Evolutionary conservation across 2,113 vertebrate species (phyloP).

Genomic region (Ciconia boyciana): DNA sequence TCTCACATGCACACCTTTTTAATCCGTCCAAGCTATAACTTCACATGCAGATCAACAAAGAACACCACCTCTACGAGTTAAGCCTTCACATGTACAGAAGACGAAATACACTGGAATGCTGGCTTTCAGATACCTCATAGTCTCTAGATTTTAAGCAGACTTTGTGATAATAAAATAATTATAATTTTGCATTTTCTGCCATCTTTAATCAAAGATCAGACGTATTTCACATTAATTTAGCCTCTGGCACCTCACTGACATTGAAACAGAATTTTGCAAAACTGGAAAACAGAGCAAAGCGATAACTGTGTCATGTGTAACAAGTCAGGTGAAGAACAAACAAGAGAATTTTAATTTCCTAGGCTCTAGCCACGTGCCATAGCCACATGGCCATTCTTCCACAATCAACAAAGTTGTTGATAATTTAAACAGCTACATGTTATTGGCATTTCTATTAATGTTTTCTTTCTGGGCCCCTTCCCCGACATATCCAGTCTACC

Average conservation of each 20-base stretch:
- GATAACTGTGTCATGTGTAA: rapidly evolving
- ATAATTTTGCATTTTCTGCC: background rate
- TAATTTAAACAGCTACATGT: background rate
- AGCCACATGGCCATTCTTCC: background rate
- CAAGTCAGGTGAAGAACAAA: background rate
- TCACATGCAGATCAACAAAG: background rate
- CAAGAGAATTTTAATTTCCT: background rate
- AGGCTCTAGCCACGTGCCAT: background rate
- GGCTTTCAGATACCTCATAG: background rate
- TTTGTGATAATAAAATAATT: background rate
- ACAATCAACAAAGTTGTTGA: background rate
- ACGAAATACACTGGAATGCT: background rate
- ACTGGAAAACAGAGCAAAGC: background rate
- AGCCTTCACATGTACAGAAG: background rate
- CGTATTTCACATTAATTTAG: background rate
- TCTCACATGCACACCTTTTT: background rate
- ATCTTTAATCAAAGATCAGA: background rate
- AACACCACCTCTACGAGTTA: background rate
- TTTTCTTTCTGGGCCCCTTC: background rate
- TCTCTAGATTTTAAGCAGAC: background rate
- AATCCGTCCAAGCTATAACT: background rate
- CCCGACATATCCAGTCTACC: background rate
- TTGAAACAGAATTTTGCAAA: background rate
- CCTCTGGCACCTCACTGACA: background rate
- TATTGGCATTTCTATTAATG: background rate